Conservation (phyloP, 2,888 invertebrate species). For the Aphidius colemani region DNA sequence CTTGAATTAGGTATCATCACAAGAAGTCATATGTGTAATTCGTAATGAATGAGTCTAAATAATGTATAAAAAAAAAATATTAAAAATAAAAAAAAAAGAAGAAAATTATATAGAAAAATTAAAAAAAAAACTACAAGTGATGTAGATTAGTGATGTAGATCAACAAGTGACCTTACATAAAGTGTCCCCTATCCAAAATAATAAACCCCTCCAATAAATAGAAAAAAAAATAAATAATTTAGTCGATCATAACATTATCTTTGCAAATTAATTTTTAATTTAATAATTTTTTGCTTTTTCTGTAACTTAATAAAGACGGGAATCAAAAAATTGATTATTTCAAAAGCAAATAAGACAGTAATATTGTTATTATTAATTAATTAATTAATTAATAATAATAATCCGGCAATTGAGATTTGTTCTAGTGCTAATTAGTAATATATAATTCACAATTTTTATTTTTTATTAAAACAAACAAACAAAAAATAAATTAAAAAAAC, state of each 20-base stretch:
- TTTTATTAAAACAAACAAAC: conserved; percentile 5
- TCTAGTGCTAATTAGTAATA: no score
- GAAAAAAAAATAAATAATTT: background rate
- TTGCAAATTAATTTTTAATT: no score
- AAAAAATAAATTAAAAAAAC: conserved; percentile 15
- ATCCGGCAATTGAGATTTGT: no score
- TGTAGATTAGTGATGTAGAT: conserved; percentile 37
- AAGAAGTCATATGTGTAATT: conserved; percentile 24
- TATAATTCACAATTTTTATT: background rate
- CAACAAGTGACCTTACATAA: conserved; percentile 52
- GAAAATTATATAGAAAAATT: conserved; percentile 18
- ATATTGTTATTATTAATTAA: no score
- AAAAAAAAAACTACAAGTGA: conserved; percentile 24
- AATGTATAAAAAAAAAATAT: conserved; percentile 15
- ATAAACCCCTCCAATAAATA: conserved; percentile 25
- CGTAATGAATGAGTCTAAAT: conserved; percentile 22
- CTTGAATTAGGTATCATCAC: conserved; percentile 24
- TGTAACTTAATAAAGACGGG: background rate
- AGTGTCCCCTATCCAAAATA: conserved; percentile 39
- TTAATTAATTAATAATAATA: no score
- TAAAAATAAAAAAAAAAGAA: conserved; percentile 14
- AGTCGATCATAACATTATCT: no score
- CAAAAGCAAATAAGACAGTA: background rate
- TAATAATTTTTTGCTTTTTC: no score
- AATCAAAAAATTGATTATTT: background rate